Evolutionary conservation across 2,797 vertebrate genomes (phyloP).

Genomic region (Sparidentex hasta): DNA sequence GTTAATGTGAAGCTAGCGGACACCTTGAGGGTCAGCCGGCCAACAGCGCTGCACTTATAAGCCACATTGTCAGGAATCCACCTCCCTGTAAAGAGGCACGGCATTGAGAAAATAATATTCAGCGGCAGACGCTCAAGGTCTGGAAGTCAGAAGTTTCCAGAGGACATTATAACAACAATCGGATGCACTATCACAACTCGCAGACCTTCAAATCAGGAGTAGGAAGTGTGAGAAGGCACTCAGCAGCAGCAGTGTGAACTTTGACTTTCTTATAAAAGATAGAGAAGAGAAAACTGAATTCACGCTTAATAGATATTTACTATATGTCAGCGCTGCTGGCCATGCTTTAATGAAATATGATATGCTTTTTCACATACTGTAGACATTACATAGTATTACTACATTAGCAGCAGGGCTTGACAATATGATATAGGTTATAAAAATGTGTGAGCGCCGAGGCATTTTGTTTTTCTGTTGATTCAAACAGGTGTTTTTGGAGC

Average conservation of each 20-base stretch:
- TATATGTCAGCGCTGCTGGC: not conserved
- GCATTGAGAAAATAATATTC: not conserved
- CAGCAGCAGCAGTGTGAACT: not conserved
- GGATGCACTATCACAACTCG: not conserved
- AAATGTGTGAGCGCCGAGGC: too few relatives aligned
- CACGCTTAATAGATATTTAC: not conserved
- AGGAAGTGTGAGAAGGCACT: constrained; percentile 1
- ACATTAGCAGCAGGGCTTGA: not conserved
- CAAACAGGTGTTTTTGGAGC: too few relatives aligned
- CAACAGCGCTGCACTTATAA: not conserved
- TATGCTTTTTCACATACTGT: not conserved
- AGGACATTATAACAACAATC: constrained; percentile 1
- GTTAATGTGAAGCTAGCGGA: not conserved
- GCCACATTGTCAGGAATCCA: not conserved
- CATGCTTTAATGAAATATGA: not conserved
- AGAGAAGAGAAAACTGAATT: not conserved
- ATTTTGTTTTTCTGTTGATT: not conserved
- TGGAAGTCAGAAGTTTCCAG: constrained; percentile 23
- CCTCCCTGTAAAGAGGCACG: not conserved
- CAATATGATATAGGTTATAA: not conserved
- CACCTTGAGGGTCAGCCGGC: not conserved
- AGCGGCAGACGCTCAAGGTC: not conserved
- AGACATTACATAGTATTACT: not conserved
- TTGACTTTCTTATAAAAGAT: not conserved
- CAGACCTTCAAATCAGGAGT: constrained; percentile 1